Conservation (phyloP, 2,797 vertebrate genomes). For the Falco naumanni region DNA sequence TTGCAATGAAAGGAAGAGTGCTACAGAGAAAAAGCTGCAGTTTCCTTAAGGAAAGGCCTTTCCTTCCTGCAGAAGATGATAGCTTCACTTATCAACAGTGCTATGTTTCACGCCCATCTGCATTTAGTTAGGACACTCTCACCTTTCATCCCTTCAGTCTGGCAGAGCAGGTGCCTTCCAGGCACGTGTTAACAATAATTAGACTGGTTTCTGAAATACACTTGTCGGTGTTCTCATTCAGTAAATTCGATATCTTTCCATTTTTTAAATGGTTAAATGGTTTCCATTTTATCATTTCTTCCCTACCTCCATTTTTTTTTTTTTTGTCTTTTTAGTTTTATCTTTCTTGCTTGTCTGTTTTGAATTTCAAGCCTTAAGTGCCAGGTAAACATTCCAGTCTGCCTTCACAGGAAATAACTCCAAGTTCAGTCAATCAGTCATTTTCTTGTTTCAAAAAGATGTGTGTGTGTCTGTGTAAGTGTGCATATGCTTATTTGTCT, state of each 20-base stretch:
- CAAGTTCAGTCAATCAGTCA: conserved; percentile 37
- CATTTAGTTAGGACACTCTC: conserved; percentile 35
- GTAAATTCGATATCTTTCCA: conserved; percentile 61
- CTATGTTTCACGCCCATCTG: conserved; percentile 48
- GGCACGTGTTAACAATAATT: conserved; percentile 9
- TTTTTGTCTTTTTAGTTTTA: not conserved
- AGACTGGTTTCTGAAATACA: conserved; percentile 45
- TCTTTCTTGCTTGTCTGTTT: conserved; percentile 62
- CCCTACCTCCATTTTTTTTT: not conserved
- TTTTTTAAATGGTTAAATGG: conserved; percentile 3
- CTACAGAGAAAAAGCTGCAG: conserved; percentile 68
- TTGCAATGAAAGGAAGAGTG: conserved; percentile 55
- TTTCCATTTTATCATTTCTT: conserved; percentile 56
- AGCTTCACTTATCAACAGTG: conserved; percentile 56
- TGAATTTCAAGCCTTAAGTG: conserved; percentile 73
- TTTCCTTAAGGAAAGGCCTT: conserved; percentile 73
- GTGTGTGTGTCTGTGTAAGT: conserved; percentile 32
- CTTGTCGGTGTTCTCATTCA: not conserved
- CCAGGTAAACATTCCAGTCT: conserved; percentile 72
- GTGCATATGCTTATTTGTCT: conserved; percentile 49
- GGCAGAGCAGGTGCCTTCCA: conserved; percentile 66
- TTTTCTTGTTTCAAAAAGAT: conserved; percentile 38
- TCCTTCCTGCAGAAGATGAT: conserved; percentile 56
- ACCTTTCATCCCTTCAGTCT: conserved; percentile 57
- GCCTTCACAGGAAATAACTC: conserved; percentile 66